Base-by-base conservation (phyloP, 2,113 vertebrate species). In the Hippopotamus amphibius region DNA sequence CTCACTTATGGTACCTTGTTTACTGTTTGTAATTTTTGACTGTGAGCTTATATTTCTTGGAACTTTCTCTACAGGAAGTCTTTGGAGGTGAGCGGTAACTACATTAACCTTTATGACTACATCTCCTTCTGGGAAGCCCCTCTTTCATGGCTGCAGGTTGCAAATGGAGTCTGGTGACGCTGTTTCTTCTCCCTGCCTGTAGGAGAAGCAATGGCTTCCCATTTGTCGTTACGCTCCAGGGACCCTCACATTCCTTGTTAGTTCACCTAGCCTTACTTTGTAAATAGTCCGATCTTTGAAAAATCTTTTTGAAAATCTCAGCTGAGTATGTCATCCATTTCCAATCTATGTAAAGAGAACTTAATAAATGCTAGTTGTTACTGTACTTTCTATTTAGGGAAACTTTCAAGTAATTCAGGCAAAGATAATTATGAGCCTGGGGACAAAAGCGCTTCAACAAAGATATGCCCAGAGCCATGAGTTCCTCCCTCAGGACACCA, bases 81-180 rank as follows among this genome's bases (percentile, higher is more conserved):
- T 79, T 74, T 59, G 19, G n/a, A 55, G 7, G 57, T 15, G 41
- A 76, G 24, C 17, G 11, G 22, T 16, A 80, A 43, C 13, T 12
- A 8, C 2, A 1, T 17, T n/a, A 55, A 48, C 19, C 7, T 69
- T 48, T 33, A 12, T 68, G 48, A 24, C 14, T 21, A 11, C 1
- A 0, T 61, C 7, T 55, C n/a, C 4, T 83, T 1, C 9, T 46
- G 53, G 26, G 24, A 41, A 41, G 37, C 1, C 21, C 76, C 17
- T 57, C 16, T 65, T 50, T 15, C 30, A 12, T 24, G 46, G 22
- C 65, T 71, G 5, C 8, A 37, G 17, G 2, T 74, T 41, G 85
- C 50, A 53, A 4, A 3, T 72, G 33, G 22, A 65, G 10, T 65
- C 43, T 65, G 53, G 7, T 59, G 16, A 66, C 30, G 7, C 2